These are phyloP conservation scores for Motacilla alba DNA, from an alignment of 2,113 vertebrate genomes.

Conservation along the genomic window DNA sequence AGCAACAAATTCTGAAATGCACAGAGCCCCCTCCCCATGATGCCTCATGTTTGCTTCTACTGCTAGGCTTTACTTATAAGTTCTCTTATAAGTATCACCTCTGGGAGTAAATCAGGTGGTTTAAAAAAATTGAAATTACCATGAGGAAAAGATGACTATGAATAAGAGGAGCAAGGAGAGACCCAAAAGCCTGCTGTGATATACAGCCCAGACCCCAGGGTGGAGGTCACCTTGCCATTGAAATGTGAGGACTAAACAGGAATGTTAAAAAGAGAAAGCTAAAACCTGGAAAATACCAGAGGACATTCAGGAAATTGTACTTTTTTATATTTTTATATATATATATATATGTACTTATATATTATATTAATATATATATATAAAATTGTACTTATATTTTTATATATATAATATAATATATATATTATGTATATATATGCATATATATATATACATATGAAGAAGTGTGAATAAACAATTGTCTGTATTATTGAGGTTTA, in stretches of 20 bases:
- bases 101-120: neutral
- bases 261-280: neutral
- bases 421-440: too few relatives aligned
- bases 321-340: neutral
- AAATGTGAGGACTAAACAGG: neutral
- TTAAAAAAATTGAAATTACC: neutral
- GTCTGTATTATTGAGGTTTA: neutral
- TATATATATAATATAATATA: too few relatives aligned
- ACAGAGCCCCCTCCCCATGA: rapidly evolving
- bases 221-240: neutral
- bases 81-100: neutral
- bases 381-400: too few relatives aligned
- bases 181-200: neutral
- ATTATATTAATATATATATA: too few relatives aligned
- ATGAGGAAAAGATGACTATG: neutral
- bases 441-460: neutral
- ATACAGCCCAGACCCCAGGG: neutral
- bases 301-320: neutral
- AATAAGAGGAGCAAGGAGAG: neutral
- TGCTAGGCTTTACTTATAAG: neutral
- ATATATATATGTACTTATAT: too few relatives aligned
- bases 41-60: neutral
- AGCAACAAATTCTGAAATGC: neutral
- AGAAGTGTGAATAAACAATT: neutral
- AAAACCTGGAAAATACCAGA: neutral